Conservation (phyloP, 2,797 vertebrate species). For the Coreius guichenoti region DNA sequence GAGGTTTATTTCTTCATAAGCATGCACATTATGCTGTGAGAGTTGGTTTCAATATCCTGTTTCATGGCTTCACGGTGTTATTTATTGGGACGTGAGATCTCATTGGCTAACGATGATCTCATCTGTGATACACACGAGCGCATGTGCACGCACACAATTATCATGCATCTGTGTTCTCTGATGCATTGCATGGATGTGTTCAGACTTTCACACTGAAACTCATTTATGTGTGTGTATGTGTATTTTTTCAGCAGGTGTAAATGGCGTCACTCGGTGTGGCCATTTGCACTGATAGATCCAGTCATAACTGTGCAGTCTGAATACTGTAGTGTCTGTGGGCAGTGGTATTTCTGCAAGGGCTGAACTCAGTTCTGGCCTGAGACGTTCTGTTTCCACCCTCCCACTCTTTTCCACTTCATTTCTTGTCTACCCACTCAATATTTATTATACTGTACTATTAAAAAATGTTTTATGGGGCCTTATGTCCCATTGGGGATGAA, state of each 20-base stretch:
- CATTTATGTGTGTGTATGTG: not conserved
- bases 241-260: not conserved
- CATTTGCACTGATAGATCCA: not conserved
- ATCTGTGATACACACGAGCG: conserved; percentile 4
- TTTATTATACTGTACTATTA: not conserved
- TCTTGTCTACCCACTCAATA: not conserved
- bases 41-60: conserved; percentile 31
- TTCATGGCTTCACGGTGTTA: conserved; percentile 22
- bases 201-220: not conserved
- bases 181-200: conserved; percentile 35
- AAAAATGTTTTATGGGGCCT: no score
- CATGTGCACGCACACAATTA: not conserved
- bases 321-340: not conserved
- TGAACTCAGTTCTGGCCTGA: not conserved
- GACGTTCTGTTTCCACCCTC: not conserved
- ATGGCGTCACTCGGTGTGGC: not conserved
- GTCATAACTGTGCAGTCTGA: not conserved
- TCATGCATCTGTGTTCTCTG: conserved; percentile 38
- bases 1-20: not conserved
- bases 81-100: conserved; percentile 35
- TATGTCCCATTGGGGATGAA: no score
- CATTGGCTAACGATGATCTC: conserved; percentile 45
- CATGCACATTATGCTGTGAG: not conserved
- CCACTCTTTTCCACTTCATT: not conserved
- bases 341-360: conserved; percentile 11